phyloP scores from a whole-genome alignment of 2,797 vertebrate genomes.

The Sitta carolinensis region DNA sequence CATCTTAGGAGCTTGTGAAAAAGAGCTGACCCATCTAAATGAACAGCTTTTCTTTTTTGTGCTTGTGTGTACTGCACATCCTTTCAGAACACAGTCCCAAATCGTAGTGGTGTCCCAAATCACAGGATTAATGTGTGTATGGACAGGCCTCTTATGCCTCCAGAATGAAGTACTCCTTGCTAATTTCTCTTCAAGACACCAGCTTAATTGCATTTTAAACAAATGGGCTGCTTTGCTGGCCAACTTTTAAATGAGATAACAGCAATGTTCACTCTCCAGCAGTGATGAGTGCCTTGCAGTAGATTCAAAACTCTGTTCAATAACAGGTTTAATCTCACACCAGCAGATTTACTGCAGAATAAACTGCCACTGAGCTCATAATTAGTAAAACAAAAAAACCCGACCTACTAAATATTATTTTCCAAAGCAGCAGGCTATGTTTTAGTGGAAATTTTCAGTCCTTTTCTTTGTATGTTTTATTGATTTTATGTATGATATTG shows the following conservation, averaged over 20 bases:
- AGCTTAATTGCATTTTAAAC: conserved; percentile 95
- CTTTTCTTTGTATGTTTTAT: conserved; percentile 88
- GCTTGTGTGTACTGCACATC: conserved; percentile 44
- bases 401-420: conserved; percentile 87
- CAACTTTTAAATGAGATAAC: conserved; percentile 90
- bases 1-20: not conserved
- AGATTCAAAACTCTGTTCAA: conserved; percentile 89
- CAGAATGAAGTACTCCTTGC: conserved; percentile 89
- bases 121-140: conserved; percentile 85
- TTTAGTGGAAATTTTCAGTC: conserved; percentile 92
- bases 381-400: conserved; percentile 81
- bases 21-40: conserved; percentile 13
- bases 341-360: conserved; percentile 87
- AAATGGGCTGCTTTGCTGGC: conserved; percentile 91
- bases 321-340: conserved; percentile 88
- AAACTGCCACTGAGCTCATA: conserved; percentile 87
- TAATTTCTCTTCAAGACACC: conserved; percentile 91
- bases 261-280: conserved; percentile 90
- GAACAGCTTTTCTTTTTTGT: conserved; percentile 17
- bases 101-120: conserved; percentile 81
- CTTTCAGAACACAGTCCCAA: conserved; percentile 67
- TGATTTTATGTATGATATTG: conserved; percentile 97
- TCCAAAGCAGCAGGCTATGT: conserved; percentile 89
- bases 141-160: conserved; percentile 86
- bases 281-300: conserved; percentile 87